phyloP scores from a whole-genome alignment of 2,113 vertebrate species.

The Alaudala cheleensis region DNA sequence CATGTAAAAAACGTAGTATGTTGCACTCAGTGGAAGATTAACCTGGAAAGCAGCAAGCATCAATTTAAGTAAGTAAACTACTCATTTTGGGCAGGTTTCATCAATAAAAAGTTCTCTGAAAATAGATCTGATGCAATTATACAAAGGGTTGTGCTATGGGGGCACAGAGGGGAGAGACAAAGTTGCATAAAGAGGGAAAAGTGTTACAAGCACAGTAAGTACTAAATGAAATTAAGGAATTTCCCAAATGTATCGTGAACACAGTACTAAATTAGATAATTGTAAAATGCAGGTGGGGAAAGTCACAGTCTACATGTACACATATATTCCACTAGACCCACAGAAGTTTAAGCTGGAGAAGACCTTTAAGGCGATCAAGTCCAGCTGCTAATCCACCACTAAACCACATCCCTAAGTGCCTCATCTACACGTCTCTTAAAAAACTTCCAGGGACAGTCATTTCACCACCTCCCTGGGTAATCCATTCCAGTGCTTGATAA shows the following conservation, averaged over 20 bases:
- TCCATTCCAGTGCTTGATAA: neutral
- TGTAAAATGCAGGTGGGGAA: neutral
- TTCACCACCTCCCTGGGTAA: neutral
- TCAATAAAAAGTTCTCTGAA: neutral
- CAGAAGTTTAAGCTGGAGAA: neutral
- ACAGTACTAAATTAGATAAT: neutral
- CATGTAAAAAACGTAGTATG: neutral
- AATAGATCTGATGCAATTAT: neutral
- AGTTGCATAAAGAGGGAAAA: neutral
- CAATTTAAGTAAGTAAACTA: neutral
- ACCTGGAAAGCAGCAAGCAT: neutral
- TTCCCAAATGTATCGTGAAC: neutral
- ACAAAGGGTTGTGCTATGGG: neutral
- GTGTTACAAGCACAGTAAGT: neutral
- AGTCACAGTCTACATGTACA: neutral
- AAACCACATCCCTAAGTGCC: neutral
- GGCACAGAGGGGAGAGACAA: neutral
- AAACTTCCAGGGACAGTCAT: neutral
- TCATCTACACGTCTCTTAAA: accelerated
- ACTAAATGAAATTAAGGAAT: neutral
- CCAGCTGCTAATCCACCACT: neutral
- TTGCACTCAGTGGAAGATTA: neutral
- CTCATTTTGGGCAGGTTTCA: neutral
- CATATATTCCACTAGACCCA: neutral
- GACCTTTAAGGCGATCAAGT: neutral